Percentiles rank a stretch among this genome's conserved stretches.
Evolutionary conservation across 2,888 invertebrate species (phyloP).

Genomic region (Drosophila prostipennis): DNA sequence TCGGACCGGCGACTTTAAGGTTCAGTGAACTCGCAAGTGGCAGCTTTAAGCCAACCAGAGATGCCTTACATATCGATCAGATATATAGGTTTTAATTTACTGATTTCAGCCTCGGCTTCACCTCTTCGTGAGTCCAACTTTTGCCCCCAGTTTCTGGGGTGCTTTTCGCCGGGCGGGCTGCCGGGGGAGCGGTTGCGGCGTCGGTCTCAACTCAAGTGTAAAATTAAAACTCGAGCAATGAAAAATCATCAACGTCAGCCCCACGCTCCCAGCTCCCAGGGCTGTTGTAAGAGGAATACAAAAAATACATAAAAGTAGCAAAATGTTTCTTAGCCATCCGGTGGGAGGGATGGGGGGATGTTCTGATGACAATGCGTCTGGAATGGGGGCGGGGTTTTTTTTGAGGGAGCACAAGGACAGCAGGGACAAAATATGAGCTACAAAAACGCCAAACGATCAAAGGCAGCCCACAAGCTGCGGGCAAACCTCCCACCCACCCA

Average conservation of each 20-base stretch:
- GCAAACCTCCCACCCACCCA: constrained; percentile 25
- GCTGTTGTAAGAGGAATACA: constrained; percentile 22
- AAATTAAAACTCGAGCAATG: constrained; percentile 83
- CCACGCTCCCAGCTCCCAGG: constrained; percentile 44
- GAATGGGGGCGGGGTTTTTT: constrained; percentile 11
- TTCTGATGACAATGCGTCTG: constrained; percentile 59
- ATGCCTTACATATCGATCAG: constrained; percentile 26
- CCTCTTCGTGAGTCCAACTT: constrained; percentile 1
- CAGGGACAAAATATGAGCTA: constrained; percentile 62
- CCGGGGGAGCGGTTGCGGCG: constrained; percentile 38
- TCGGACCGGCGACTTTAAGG: constrained; percentile 43
- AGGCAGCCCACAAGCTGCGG: constrained; percentile 66
- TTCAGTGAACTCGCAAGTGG: constrained; percentile 49
- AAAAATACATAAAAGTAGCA: constrained; percentile 59
- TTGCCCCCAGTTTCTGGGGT: constrained; percentile 11
- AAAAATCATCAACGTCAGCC: constrained; percentile 82
- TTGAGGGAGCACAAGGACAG: constrained; percentile 6
- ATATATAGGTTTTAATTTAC: constrained; percentile 29
- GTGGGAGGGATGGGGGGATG: constrained; percentile 19
- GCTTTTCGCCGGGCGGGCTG: constrained; percentile 12
- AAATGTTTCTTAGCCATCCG: constrained; percentile 43
- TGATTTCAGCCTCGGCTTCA: constrained; percentile 7
- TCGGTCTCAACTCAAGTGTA: constrained; percentile 81
- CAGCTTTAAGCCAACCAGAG: constrained; percentile 9
- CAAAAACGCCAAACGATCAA: constrained; percentile 70